Conservation (phyloP, 1,140 invertebrate species). For the Ostrea denselamellosa region DNA sequence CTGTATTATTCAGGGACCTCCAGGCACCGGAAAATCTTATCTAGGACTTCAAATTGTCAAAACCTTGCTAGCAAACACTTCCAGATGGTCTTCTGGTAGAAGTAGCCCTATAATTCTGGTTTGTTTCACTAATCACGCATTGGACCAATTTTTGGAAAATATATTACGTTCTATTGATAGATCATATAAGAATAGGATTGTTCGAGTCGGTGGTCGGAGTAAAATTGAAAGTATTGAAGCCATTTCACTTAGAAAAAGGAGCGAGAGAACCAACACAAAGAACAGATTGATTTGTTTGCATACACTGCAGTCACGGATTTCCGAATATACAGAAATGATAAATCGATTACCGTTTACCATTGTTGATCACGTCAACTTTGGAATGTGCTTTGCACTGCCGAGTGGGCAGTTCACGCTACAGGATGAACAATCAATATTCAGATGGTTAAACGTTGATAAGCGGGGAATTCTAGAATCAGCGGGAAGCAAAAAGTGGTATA, state of each 20-base stretch:
- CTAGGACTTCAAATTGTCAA: conserved; percentile 77
- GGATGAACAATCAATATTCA: not conserved
- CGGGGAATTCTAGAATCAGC: not conserved
- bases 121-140: conserved; percentile 92
- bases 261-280: not conserved
- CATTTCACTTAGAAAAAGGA: not conserved
- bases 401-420: not conserved
- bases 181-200: not conserved
- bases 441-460: conserved; percentile 18
- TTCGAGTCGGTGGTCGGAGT: not conserved
- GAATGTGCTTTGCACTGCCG: not conserved
- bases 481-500: not conserved
- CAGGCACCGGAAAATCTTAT: conserved; percentile 77
- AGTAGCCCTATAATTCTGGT: conserved; percentile 86
- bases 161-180: not conserved
- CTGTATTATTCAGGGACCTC: conserved; percentile 84
- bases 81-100: conserved; percentile 53
- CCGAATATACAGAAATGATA: not conserved
- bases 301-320: not conserved
- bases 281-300: not conserved
- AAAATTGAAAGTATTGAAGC: not conserved
- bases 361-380: not conserved
- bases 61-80: conserved; percentile 73
- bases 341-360: not conserved
- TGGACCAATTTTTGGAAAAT: conserved; percentile 18